These are phyloP conservation scores for Tetanocera ferruginea DNA, from an alignment of 2,888 invertebrate genomes.

Conservation along the genomic window DNA sequence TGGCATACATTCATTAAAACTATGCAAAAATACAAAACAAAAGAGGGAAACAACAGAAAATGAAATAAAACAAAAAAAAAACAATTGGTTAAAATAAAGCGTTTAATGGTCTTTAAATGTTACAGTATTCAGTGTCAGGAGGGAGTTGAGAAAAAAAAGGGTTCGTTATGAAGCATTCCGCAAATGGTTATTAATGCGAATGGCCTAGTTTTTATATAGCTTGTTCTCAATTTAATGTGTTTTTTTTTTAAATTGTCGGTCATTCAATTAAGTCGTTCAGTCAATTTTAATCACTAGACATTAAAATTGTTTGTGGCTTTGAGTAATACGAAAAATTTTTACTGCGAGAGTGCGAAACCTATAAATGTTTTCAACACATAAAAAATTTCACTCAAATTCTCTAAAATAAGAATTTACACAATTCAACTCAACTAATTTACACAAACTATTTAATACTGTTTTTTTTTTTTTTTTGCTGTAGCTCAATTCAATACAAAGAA, in stretches of 20 bases:
- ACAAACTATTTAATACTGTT: too few species aligned
- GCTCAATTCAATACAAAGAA: too few species aligned
- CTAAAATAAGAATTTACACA: too few species aligned
- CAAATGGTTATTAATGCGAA: not conserved
- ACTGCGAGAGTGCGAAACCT: not conserved
- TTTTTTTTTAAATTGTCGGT: not conserved
- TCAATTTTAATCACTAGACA: not conserved
- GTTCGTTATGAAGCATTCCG: not conserved
- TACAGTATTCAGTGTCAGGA: not conserved
- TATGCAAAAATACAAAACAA: too few species aligned
- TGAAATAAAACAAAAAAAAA: not conserved
- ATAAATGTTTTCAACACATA: too few species aligned
- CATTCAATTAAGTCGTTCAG: not conserved
- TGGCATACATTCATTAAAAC: not conserved
- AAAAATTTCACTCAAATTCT: too few species aligned
- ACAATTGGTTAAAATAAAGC: not conserved
- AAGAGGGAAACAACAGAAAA: too few species aligned
- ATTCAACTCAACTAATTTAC: too few species aligned
- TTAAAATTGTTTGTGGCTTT: not conserved
- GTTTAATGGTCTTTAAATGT: slow-evolving; percentile 13
- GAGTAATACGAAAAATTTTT: not conserved
- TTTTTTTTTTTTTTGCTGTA: too few species aligned
- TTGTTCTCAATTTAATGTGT: not conserved
- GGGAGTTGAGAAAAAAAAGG: not conserved
- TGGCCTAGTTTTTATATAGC: not conserved